Base-by-base conservation (phyloP, 2,888 invertebrate species). In the Bibio marci region DNA sequence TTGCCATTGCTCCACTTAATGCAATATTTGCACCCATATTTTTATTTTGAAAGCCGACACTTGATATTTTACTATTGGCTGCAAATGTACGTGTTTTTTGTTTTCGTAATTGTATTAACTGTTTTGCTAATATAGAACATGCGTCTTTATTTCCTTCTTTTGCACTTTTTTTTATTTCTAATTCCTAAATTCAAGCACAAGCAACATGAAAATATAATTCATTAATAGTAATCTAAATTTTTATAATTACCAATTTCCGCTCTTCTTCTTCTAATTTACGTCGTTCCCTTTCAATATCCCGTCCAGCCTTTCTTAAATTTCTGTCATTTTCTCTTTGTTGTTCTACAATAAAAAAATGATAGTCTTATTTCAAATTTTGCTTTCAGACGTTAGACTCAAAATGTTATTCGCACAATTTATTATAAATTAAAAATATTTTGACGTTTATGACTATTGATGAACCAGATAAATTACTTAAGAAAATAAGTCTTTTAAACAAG, bases 11-110 rank as follows among this genome's bases (percentile, higher is more conserved):
- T 42, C 76, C 76, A 0, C 88, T 81, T 55, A 92, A 69, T 26
- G 85, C 86, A 46, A 80, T 71, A 59, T 88, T 91, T 0, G 91
- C 85, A 14, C 81, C 80, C 81, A 92, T 90, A 14, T 82, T 70
- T 64, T 88, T 91, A 50, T 87, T 82, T 50, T 88, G 86, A 38
- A 79, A 73, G 45, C 83, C 79, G 33, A 92, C 76, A 48, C 82
- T 73, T 50, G 73, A 64, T 45, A 72, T 72, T 65, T 86, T 85
- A 48, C 88, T 83, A 41, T 76, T 76, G 40, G 88, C 87, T 19
- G 79, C 70, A 57, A 76, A 80, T 37, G 82, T 78, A 49, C 88
- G 71, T 15, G 75, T 76, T 56, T 86, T 90, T 55, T 91, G 90
- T 57, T 90, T 90, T 37, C 92, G 69, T 43, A 92, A 56, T 52